Conservation (phyloP, 2,888 invertebrate species). For the Adela reaumurella region DNA sequence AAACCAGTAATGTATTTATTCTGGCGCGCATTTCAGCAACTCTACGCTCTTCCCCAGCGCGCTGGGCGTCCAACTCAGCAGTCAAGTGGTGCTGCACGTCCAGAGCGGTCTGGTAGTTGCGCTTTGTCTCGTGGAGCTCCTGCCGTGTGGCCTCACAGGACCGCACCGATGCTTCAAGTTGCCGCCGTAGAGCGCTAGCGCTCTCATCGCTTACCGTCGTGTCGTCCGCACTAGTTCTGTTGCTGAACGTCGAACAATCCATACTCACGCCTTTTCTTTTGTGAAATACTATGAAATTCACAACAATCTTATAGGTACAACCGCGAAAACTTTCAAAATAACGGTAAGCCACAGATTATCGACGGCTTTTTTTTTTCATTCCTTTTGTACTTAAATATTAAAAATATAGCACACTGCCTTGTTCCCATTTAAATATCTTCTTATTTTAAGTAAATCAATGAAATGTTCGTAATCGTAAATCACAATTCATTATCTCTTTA, state of each 20-base stretch:
- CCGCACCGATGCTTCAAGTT: conserved; percentile 31
- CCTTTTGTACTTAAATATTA: no score
- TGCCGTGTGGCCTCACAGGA: conserved; percentile 39
- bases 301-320: not conserved
- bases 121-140: conserved; percentile 38
- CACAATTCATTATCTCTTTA: no score
- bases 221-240: conserved; percentile 32
- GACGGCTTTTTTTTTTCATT: no score
- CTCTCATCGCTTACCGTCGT: conserved; percentile 37
- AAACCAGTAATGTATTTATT: not conserved
- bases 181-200: conserved; percentile 37
- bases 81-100: conserved; percentile 42
- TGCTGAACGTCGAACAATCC: conserved; percentile 47
- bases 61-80: conserved; percentile 37
- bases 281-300: not conserved
- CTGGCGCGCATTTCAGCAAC: conserved; percentile 22
- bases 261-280: conserved; percentile 15
- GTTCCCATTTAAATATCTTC: no score
- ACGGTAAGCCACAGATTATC: no score
- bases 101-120: conserved; percentile 40
- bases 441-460: no score
- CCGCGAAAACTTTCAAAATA: not conserved
- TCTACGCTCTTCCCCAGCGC: conserved; percentile 31
- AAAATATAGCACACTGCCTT: no score
- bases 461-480: no score